These are phyloP conservation scores for Sarcophilus harrisii DNA, from an alignment of 2,797 vertebrate species.

Conservation along the genomic window DNA sequence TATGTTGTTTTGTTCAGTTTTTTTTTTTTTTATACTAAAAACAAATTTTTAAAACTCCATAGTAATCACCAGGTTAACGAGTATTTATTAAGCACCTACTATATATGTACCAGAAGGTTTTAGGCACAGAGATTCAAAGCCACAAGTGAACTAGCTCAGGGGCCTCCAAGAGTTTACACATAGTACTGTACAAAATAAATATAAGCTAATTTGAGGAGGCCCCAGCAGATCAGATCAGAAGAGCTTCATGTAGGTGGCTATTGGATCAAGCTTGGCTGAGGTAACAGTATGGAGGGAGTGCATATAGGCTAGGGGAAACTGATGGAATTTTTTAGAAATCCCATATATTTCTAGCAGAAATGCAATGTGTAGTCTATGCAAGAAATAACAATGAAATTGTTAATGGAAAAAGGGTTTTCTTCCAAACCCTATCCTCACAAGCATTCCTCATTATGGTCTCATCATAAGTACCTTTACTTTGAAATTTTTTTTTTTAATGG, in stretches of 20 bases:
- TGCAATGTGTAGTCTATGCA: neutral
- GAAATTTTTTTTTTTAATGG: conserved; percentile 29
- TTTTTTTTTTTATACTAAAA: conserved; percentile 29
- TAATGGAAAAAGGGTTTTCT: conserved; percentile 42
- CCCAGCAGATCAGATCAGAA: neutral
- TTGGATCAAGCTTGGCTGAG: neutral
- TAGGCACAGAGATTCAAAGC: neutral
- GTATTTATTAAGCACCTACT: neutral
- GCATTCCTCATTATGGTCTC: conserved; percentile 25
- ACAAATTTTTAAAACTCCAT: conserved; percentile 10
- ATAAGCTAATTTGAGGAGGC: neutral
- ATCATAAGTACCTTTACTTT: conserved; percentile 11
- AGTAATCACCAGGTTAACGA: neutral
- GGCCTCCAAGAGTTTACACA: neutral
- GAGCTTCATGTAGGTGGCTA: neutral
- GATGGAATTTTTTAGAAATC: neutral
- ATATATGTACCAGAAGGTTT: neutral
- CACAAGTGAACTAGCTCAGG: neutral
- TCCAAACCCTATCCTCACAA: conserved; percentile 18
- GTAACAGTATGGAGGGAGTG: neutral
- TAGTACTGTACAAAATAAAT: neutral
- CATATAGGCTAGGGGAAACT: neutral
- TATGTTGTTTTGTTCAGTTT: conserved; percentile 24
- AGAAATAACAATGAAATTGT: conserved; percentile 41
- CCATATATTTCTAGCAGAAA: conserved; percentile 29